A percentile compares a stretch with the other conserved stretches of the same genome.
phyloP scores from a whole-genome alignment of 2,888 invertebrate species.

The Mythimna impura region DNA sequence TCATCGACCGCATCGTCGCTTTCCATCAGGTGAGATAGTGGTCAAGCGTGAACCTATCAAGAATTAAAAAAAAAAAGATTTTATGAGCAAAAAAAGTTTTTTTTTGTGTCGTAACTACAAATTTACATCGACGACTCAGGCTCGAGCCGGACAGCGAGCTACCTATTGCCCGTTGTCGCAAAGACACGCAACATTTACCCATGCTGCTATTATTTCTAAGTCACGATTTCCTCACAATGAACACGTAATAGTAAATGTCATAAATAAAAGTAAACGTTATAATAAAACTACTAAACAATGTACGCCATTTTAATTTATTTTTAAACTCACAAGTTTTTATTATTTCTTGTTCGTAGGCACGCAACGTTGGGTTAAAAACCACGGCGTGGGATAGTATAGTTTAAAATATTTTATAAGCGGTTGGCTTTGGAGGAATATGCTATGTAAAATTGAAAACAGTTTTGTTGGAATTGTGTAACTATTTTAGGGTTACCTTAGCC shows the following conservation, averaged over 20 bases:
- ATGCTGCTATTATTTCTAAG: no score
- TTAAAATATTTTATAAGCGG: conserved; percentile 14
- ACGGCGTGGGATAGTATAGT: neutral
- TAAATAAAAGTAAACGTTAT: neutral
- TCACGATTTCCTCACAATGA: no score
- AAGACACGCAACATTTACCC: no score
- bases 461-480: neutral
- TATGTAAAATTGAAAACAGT: conserved; percentile 2
- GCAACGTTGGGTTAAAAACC: neutral
- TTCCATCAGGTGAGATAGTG: no score
- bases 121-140: no score
- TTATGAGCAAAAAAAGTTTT: no score
- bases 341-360: neutral
- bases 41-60: no score
- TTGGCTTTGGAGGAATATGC: neutral
- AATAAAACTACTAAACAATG: neutral
- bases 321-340: neutral
- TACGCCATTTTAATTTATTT: conserved; percentile 4
- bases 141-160: no score
- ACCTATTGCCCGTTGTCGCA: no score
- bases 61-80: no score
- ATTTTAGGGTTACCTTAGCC: neutral
- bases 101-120: no score
- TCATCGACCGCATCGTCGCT: no score
- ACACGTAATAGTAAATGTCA: neutral